Evolutionary conservation across 2,888 invertebrate species (phyloP).

Genomic region (Alviniconcha strummeri): DNA sequence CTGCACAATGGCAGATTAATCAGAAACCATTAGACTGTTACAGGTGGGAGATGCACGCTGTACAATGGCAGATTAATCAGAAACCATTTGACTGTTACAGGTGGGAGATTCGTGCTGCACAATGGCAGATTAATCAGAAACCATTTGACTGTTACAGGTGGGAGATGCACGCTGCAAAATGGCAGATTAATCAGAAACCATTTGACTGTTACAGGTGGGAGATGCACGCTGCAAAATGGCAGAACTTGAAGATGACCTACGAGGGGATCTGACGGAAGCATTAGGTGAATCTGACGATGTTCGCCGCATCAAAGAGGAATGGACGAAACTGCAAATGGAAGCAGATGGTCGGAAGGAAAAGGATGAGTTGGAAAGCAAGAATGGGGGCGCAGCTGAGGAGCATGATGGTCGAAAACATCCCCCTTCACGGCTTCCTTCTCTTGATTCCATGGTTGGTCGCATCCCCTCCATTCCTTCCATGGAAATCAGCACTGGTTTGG

Average conservation of each 20-base stretch:
- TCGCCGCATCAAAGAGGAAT: conserved; percentile 26
- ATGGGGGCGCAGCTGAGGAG: background rate
- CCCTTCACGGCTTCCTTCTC: conserved; percentile 10
- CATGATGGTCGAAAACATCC: background rate
- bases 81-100: too few species aligned
- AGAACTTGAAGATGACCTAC: background rate
- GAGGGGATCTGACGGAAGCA: background rate
- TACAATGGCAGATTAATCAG: too few species aligned
- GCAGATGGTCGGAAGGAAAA: conserved; percentile 2
- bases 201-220: background rate
- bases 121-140: too few species aligned
- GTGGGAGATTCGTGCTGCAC: too few species aligned
- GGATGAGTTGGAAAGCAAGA: background rate
- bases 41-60: too few species aligned
- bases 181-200: too few species aligned
- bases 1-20: too few species aligned
- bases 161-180: too few species aligned
- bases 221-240: background rate
- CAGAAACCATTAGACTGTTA: too few species aligned
- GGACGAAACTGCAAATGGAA: background rate
- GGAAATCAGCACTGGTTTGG: conserved; percentile 10
- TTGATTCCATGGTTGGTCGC: conserved; percentile 7
- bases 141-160: too few species aligned
- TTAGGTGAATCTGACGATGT: conserved; percentile 7
- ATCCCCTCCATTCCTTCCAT: conserved; percentile 11